These are phyloP conservation scores for Ctenosaura bakeri DNA, from an alignment of 2,797 vertebrate genomes.

Conservation along the genomic window DNA sequence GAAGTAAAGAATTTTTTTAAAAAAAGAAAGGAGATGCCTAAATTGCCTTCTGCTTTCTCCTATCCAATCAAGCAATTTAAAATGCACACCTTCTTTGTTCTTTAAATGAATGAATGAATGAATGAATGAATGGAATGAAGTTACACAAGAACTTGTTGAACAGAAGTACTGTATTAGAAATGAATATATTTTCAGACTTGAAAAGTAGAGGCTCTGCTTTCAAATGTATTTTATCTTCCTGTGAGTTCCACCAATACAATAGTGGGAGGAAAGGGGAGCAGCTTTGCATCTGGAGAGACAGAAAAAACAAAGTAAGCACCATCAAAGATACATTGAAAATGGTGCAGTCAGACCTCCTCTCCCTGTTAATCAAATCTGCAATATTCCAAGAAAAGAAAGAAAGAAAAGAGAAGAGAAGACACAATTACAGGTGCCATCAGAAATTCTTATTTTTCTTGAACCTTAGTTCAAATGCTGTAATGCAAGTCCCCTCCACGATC, in stretches of 20 bases:
- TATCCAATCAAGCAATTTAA: neutral
- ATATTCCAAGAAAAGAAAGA: neutral
- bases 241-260: neutral
- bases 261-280: neutral
- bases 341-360: neutral
- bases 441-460: neutral
- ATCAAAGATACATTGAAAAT: neutral
- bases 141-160: neutral
- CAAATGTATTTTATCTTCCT: neutral
- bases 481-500: neutral
- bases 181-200: neutral
- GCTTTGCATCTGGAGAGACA: neutral
- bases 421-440: neutral
- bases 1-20: neutral
- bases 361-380: neutral
- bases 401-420: neutral
- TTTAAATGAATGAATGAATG: no score
- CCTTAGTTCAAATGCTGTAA: neutral
- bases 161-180: neutral
- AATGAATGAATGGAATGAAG: no score
- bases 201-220: neutral
- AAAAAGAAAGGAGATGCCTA: neutral
- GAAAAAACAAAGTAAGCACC: neutral
- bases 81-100: neutral
- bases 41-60: neutral